Percentiles rank a stretch among this genome's conserved stretches.
Evolutionary conservation across 2,888 invertebrate species (phyloP).

Genomic region (Boloria selene): DNA sequence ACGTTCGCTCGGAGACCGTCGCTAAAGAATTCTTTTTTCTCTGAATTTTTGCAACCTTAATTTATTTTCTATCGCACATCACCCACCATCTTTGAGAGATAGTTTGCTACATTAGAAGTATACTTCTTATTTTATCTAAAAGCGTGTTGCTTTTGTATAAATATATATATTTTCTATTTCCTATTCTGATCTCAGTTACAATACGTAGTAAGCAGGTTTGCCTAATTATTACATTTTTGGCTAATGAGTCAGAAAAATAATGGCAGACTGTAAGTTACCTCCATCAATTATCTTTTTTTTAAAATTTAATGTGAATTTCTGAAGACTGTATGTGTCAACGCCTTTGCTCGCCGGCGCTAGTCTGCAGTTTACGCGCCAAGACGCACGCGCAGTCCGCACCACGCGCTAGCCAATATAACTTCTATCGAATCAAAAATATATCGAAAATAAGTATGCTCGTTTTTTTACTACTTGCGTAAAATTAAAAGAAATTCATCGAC

Average conservation of each 20-base stretch:
- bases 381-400: conserved; percentile 68
- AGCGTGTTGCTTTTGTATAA: too few relatives aligned
- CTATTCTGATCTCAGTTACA: not conserved
- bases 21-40: too few relatives aligned
- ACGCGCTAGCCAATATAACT: conserved; percentile 71
- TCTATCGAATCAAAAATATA: conserved; percentile 68
- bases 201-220: conserved; percentile 1
- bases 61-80: too few relatives aligned
- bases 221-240: conserved; percentile 20
- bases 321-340: conserved; percentile 58
- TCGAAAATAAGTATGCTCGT: conserved; percentile 57
- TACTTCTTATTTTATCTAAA: too few relatives aligned
- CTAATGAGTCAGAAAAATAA: conserved; percentile 37
- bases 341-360: conserved; percentile 54
- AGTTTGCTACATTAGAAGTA: too few relatives aligned
- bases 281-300: conserved; percentile 50
- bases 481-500: conserved; percentile 13
- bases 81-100: too few relatives aligned
- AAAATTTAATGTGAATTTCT: conserved; percentile 46
- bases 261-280: conserved; percentile 54
- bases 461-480: conserved; percentile 40
- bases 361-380: conserved; percentile 56
- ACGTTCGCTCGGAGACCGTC: too few relatives aligned
- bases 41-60: too few relatives aligned
- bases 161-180: too few relatives aligned